Evolutionary conservation across 64 coral and sea anemone species (phyloP).

Genomic region (Dendronephthya gigantea): DNA sequence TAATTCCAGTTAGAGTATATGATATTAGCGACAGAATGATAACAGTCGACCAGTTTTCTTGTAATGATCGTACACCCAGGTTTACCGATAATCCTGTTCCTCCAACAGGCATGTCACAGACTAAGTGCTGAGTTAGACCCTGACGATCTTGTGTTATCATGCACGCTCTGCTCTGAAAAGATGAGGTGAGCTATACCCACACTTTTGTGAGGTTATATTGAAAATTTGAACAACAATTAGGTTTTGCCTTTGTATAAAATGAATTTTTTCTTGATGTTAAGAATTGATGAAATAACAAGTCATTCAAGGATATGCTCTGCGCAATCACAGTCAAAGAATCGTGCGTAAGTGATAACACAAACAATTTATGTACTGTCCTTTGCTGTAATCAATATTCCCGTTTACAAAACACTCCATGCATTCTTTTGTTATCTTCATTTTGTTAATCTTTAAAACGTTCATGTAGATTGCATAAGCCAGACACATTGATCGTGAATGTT

Average conservation of each 20-base stretch:
- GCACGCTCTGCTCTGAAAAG: not conserved
- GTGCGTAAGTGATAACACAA: not conserved
- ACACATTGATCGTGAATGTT: not conserved
- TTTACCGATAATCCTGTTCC: not conserved
- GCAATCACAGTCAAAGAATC: not conserved
- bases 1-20: no score
- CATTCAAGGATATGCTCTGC: constrained; percentile 16
- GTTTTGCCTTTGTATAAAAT: not conserved
- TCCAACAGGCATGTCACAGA: not conserved
- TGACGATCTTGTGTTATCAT: not conserved
- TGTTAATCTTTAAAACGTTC: not conserved
- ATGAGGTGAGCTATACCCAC: not conserved
- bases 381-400: no score
- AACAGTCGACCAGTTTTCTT: not conserved
- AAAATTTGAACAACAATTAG: not conserved
- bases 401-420: no score
- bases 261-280: not conserved
- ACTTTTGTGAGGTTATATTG: not conserved
- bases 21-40: not conserved
- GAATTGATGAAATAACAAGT: constrained; percentile 17
- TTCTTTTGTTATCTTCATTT: no score
- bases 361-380: not conserved
- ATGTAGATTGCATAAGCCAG: not conserved
- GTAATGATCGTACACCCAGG: not conserved
- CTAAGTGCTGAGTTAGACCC: not conserved